Percentiles rank a stretch among this genome's conserved stretches.
Evolutionary conservation across 2,888 invertebrate species (phyloP).

Genomic region (Diplazon laetatorius): DNA sequence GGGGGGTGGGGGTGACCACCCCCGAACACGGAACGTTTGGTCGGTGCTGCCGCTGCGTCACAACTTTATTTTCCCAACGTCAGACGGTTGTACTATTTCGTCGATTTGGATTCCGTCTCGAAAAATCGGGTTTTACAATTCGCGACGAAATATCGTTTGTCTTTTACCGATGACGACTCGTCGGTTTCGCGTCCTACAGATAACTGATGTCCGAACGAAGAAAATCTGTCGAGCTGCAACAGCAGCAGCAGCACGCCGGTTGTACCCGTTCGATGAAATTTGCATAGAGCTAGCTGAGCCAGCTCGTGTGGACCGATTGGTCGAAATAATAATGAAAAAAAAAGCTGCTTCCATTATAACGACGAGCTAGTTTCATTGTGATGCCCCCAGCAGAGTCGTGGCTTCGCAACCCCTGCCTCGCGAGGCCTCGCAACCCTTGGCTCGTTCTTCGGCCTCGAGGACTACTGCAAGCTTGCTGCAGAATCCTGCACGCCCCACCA

Average conservation of each 20-base stretch:
- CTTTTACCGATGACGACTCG: conserved; percentile 43
- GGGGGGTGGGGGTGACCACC: too few relatives aligned
- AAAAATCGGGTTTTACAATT: too few relatives aligned
- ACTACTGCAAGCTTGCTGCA: conserved; percentile 71
- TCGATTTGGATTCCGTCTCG: conserved; percentile 12
- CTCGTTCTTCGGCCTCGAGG: conserved; percentile 46
- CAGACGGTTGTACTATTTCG: conserved; percentile 25
- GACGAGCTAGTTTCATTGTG: conserved; percentile 76
- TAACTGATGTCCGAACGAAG: conserved; percentile 58
- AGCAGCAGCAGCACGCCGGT: conserved; percentile 66
- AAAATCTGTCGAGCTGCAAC: conserved; percentile 71
- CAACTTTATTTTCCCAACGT: conserved; percentile 13
- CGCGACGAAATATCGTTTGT: neutral
- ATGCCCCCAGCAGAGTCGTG: conserved; percentile 79
- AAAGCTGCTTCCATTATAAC: conserved; percentile 71
- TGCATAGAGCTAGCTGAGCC: conserved; percentile 80
- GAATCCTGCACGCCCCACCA: conserved; percentile 66
- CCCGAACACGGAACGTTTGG: conserved; percentile 21
- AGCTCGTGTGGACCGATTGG: conserved; percentile 69
- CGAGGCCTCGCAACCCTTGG: conserved; percentile 58
- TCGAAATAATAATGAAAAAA: conserved; percentile 69
- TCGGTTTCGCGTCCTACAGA: conserved; percentile 68
- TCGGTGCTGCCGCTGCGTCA: conserved; percentile 57
- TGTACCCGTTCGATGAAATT: conserved; percentile 76
- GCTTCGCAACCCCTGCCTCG: conserved; percentile 69